Conservation (phyloP, 2,113 vertebrate genomes). For the Pongo abelii region DNA sequence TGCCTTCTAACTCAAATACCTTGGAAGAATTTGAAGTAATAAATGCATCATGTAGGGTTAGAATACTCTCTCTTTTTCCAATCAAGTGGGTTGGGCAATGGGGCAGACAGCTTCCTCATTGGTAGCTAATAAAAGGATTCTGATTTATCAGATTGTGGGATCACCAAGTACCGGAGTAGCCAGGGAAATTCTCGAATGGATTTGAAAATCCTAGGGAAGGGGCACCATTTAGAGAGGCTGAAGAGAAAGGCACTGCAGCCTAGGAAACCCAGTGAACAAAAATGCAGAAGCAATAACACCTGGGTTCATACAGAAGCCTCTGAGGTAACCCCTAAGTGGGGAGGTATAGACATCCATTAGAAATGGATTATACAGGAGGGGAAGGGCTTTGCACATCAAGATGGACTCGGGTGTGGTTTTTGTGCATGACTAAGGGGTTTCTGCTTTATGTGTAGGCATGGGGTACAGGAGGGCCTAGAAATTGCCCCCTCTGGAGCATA, state of each 20-base stretch:
- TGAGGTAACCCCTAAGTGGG: too few relatives aligned
- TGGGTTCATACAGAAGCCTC: background rate
- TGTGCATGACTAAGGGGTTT: background rate
- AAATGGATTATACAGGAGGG: accelerated
- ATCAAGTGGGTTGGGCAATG: background rate
- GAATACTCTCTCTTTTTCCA: background rate
- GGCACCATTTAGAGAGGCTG: background rate
- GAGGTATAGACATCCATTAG: background rate
- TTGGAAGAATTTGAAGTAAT: background rate
- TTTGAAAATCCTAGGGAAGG: background rate
- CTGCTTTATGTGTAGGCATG: background rate
- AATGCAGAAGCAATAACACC: background rate
- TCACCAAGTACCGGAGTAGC: background rate
- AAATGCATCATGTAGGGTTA: accelerated
- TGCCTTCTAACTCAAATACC: background rate
- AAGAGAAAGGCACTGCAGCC: background rate
- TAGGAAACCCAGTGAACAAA: background rate
- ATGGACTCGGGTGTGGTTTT: background rate
- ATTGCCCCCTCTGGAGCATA: background rate
- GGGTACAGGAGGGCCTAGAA: background rate
- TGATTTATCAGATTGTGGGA: background rate
- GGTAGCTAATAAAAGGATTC: background rate
- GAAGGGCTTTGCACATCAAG: background rate
- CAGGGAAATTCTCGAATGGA: background rate
- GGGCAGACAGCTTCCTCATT: background rate